Evolutionary conservation across 2,113 vertebrate genomes (phyloP).

Genomic region (Procavia capensis): DNA sequence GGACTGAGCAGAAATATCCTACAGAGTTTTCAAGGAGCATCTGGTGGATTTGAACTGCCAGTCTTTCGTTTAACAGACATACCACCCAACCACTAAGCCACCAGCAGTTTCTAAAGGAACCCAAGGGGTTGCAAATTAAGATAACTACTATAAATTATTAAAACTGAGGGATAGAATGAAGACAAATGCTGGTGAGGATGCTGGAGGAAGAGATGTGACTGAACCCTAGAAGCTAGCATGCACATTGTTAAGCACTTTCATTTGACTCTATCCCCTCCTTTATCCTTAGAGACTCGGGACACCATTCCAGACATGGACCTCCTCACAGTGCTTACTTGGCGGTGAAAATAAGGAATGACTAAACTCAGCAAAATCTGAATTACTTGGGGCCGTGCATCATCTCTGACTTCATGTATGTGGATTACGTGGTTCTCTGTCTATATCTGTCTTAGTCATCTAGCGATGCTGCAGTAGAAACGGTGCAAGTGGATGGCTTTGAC

Average conservation of each 20-base stretch:
- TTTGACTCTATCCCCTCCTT: background rate
- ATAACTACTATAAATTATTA: background rate
- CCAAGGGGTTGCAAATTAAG: background rate
- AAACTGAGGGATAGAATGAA: background rate
- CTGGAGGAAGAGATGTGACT: background rate
- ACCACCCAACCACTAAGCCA: no score
- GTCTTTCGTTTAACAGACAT: no score
- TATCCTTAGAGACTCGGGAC: background rate
- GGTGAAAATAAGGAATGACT: background rate
- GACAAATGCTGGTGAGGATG: background rate
- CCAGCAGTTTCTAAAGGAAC: background rate
- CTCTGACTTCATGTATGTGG: no score
- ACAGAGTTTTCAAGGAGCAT: no score
- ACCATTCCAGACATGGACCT: background rate
- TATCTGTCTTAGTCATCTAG: no score
- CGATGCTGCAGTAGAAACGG: no score
- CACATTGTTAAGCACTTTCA: background rate
- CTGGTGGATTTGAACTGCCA: no score
- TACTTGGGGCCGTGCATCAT: no score
- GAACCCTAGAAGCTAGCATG: background rate
- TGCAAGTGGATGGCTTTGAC: no score
- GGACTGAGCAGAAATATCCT: no score
- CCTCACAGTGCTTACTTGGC: background rate
- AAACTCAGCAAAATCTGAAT: no score
- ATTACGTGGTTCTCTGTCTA: no score